Evolutionary conservation across 2,113 vertebrate genomes (phyloP), one percentile per base, ranked within the genome.

Genomic region (Pantherophis guttatus): DNA sequence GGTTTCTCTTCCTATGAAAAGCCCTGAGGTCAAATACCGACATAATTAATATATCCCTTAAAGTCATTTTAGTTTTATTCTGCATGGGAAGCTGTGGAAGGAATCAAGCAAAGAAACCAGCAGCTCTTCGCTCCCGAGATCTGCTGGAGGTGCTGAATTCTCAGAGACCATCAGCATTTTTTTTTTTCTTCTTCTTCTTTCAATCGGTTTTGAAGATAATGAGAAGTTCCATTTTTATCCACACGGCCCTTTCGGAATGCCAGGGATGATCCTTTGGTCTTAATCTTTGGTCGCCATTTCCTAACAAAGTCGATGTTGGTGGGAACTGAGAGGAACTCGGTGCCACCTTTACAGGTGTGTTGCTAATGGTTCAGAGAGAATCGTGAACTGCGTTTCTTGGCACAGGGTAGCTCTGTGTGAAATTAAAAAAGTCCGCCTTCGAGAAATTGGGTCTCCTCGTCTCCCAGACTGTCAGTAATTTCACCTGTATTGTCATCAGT

Each of bases 401-500:
- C 70, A 86, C 93, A 55, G 11, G 1, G 2, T 39, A 23, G 39
- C 90, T 92, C 89, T 33, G 15, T 86, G 6, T 91, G 85, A 70
- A 59, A 93, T 90, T 70, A 23, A 26, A 59, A 59, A 62, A 62
- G 12, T 19, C 59, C 92, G 13, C 3, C 88, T 93, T 0, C 19
- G 75, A 19, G 91, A 95, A 96, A 3, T 12, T n/a, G 3, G 87
- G 2, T 8, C 8, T 94, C 33, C 54, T 92, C 92, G 33, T 93
- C 44, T 94, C 93, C n/a, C 1, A 94, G 93, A 17, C 19, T 90
- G 65, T 95, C 92, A 92, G 44, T 93, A 39, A 29, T 90, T 94
- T 96, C 53, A 86, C 87, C 7, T 1, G 94, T 95, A 93, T 52
- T 94, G 86, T 90, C 53, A 95, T 15, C 7, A 12, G 21, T 33